Percentiles rank a stretch among this genome's conserved stretches.
Evolutionary conservation across 37 sponge, comb jelly and placozoan genomes (phyloP).

Genomic region (Ianthella basta): DNA sequence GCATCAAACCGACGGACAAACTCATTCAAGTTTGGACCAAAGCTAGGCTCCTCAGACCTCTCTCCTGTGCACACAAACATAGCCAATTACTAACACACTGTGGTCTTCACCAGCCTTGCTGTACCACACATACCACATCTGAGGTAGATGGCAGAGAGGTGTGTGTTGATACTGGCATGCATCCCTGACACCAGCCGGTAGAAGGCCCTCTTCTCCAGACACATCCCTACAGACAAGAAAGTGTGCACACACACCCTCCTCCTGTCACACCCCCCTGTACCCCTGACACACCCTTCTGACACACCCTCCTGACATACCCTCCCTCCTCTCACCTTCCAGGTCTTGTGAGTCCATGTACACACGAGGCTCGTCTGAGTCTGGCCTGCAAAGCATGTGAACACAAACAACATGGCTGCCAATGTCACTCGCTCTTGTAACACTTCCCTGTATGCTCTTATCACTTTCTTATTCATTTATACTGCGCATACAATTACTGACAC

Average conservation of each 20-base stretch:
- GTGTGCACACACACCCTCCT: neutral
- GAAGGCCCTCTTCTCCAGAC: conserved; percentile 96
- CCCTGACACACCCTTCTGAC: neutral
- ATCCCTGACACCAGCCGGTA: conserved; percentile 92
- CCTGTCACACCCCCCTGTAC: neutral
- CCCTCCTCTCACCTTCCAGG: neutral
- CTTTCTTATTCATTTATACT: neutral
- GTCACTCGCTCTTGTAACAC: too few species aligned
- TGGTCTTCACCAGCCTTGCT: neutral
- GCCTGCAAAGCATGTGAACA: neutral
- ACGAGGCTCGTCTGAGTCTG: neutral
- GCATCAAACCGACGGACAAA: conserved; percentile 89
- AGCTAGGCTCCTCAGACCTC: conserved; percentile 27
- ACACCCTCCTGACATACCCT: neutral
- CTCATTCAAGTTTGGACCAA: conserved; percentile 91
- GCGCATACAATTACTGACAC: neutral
- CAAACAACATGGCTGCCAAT: neutral
- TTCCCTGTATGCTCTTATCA: neutral
- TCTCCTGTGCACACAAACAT: neutral
- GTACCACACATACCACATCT: conserved; percentile 37
- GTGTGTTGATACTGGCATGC: conserved; percentile 96
- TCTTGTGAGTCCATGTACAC: neutral
- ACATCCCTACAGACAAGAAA: conserved; percentile 64
- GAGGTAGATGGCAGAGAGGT: conserved; percentile 83
- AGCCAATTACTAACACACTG: neutral